Evolutionary conservation across 2,113 vertebrate genomes (phyloP), one percentile per base, ranked within the genome.

Genomic region (Nothobranchius furzeri): DNA sequence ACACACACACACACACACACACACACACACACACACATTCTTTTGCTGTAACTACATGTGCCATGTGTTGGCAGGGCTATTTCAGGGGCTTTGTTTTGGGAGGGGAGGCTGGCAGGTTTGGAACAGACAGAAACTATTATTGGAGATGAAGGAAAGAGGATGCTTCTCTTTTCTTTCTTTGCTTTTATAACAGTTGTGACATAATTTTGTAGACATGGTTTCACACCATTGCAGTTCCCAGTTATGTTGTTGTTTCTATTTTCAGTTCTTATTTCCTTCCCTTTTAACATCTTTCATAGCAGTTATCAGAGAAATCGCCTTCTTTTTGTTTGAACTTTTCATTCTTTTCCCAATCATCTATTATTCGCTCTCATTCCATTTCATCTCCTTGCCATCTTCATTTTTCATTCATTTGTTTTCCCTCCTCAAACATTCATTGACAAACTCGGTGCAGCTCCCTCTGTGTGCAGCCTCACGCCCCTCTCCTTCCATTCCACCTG

Each of bases 51-150:
- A 87, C 77, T 79, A 75, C 75, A 64, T 78, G 85, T 81, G 83
- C 82, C 84, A 82, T 85, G 77, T 82, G 85, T 75, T 89, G 83
- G 81, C 80, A 71, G 70, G 76, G 81, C 83, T 87, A 87, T 90
- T 90, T 88, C 79, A 64, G 66, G 79, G 65, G 78, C 75, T 88
- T 91, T 91, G 85, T 90, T 88, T 85, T 73, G 75, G 59, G 51
- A 82, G 75, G 63, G 68, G 46, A 68, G 79, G 72, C 73, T 88
- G 78, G 79, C 77, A 86, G 82, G 64, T 59, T 56, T 68, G 63
- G 55, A 72, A 53, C 46, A 61, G 75, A 60, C 74, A 78, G 24
- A 50, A 52, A 77, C 79, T 87, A 84, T 85, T 88, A 89, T 76
- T 82, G 79, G 76, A 85, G 79, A 88, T 84, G 69, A 86, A 90